phyloP scores from a whole-genome alignment of 1,140 invertebrate genomes.

The Hycleus cichorii region DNA sequence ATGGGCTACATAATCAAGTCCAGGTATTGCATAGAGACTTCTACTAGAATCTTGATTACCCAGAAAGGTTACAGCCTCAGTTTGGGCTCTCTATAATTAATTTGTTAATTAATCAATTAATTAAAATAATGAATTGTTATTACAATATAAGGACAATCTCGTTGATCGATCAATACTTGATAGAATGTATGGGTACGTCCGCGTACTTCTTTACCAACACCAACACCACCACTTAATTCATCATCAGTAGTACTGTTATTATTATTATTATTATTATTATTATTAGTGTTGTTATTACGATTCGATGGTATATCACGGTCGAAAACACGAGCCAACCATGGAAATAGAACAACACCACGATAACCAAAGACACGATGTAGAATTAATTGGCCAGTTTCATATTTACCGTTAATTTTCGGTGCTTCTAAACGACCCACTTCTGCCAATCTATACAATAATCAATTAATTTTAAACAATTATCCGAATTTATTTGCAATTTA shows the following conservation, averaged over 20 bases:
- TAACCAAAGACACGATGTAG: constrained; percentile 94
- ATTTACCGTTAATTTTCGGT: constrained; percentile 81
- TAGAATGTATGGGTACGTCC: constrained; percentile 91
- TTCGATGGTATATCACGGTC: constrained; percentile 72
- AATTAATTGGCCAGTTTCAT: constrained; percentile 92
- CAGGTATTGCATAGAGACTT: constrained; percentile 89
- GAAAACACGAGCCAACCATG: constrained; percentile 90
- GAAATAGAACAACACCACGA: constrained; percentile 89
- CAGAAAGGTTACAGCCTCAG: constrained; percentile 95
- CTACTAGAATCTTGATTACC: constrained; percentile 91
- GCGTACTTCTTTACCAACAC: constrained; percentile 80
- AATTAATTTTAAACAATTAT: neutral
- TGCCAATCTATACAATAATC: constrained; percentile 50
- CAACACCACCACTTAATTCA: neutral
- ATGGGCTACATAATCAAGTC: constrained; percentile 93
- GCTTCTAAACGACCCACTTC: constrained; percentile 74
- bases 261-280: constrained; percentile 29
- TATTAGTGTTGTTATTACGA: constrained; percentile 31
- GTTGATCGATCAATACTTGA: constrained; percentile 91
- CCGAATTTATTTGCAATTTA: no score
- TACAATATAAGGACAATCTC: constrained; percentile 94
- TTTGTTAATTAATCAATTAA: no score
- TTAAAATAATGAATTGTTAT: constrained; percentile 3
- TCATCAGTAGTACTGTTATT: constrained; percentile 1
- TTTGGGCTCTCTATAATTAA: constrained; percentile 75